Evolutionary conservation across 2,113 vertebrate genomes (phyloP), one percentile per base, ranked within the genome.

Genomic region (Ornithorhynchus anatinus): DNA sequence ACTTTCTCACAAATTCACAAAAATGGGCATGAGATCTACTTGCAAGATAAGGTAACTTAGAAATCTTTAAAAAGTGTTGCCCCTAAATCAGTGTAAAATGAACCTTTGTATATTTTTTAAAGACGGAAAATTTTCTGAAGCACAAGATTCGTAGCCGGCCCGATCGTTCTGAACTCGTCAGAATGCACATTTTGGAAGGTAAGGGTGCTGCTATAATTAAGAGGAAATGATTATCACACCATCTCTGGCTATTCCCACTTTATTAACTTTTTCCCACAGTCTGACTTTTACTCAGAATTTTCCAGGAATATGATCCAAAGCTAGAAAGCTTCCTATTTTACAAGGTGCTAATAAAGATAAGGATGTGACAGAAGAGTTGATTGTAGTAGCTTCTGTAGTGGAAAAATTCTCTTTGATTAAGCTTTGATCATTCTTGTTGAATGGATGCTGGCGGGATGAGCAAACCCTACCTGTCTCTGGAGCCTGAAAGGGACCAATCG

Each of bases 141-240:
- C 97, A 99, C 89, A 99, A 99, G 92, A 99, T 99, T 77, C 94
- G 97, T 66, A 99, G 97, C 85, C 91, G 98, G 53, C 98, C 98
- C 2, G 97, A 99, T 79, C 94, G 97, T 53, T 95, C 97, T 3
- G 97, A 99, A 88, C 91, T 99, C 77, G 95, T 99, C 87, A 96
- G 97, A 88, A 99, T 99, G 98, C 98, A 99, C 86, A 99, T 99
- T 87, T 92, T 99, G 23, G 96, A 99, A 94, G 98, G 98, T 99
- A 87, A 5, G 75, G 23, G 19, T 68, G 14, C 32, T 62, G 13
- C 5, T 13, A 72, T 63, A 66, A 39, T 72, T 33, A 75, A 60
- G 33, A 62, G 73, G 59, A 57, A 52, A 29, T 40, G 39, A 62
- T 45, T 36, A 62, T 40, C 52, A 12, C 10, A 35, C 19, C 12